Evolutionary conservation across 2,888 invertebrate genomes (phyloP), one percentile per base, ranked within the genome.

Genomic region (Camponotus fellah): DNA sequence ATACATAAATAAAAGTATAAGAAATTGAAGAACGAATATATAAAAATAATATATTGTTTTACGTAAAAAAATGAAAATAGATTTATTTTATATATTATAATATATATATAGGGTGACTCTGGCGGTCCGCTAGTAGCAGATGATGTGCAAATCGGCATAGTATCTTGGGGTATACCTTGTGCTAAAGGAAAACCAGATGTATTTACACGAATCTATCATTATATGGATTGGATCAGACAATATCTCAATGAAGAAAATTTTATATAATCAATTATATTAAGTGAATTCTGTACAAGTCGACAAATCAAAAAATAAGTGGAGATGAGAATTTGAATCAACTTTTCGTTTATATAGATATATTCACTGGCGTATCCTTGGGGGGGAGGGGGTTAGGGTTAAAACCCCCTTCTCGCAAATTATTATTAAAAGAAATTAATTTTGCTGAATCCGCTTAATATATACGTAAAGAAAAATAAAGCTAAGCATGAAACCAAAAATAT

Each of bases 91-190:
- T 53, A 26, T 32, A 12, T 65, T 62, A 14, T n/a, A n/a, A n/a
- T n/a, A n/a, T 21, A 9, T 21, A 8, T 66, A 14, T 32, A 95
- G 95, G 95, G 95, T 10, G 95, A 95, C 81, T 94, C 95, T 1
- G 95, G 95, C 37, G 95, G 95, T 72, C 95, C 95, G 6, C 89
- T 95, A 49, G 92, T 94, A 1, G 91, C 93, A 2, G 93, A 93
- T 34, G 92, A 89, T 12, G 89, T 89, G 3, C 94, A 94, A 82
- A 93, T 95, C 17, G 95, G 95, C 3, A 90, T 95, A 2, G 95
- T 95, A 49, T 95, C 95, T 2, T 95, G 95, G 95, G 95, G 95
- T 32, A 92, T 92, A 68, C 95, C 95, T 0, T 95, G 95, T 82
- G 95, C 95, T 40, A 93, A 91, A 88, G 95, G 95, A 9, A 89